Conservation (phyloP, 1,140 invertebrate species). For the Platorchestia sp. region DNA sequence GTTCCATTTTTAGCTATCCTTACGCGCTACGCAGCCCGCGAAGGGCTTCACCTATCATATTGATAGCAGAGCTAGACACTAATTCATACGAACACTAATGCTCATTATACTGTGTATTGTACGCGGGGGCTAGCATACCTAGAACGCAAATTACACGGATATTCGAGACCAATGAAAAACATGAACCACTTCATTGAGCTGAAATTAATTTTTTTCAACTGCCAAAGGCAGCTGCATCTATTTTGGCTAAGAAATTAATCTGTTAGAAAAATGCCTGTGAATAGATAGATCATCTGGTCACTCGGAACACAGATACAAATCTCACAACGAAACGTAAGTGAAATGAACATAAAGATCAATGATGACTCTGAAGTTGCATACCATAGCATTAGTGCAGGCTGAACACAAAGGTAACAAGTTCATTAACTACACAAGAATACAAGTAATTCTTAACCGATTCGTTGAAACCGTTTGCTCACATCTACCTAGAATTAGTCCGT, state of each 20-base stretch:
- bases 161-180: neutral
- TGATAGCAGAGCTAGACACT: neutral
- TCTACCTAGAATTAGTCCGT: neutral
- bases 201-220: neutral
- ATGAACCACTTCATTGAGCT: neutral
- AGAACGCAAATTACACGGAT: neutral
- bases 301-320: neutral
- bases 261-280: neutral
- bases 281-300: neutral
- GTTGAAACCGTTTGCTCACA: slow-evolving; percentile 38
- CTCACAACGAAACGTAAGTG: neutral
- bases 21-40: neutral
- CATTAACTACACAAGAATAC: neutral
- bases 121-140: neutral
- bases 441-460: slow-evolving; percentile 2
- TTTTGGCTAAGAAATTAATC: neutral
- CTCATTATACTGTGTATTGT: slow-evolving; percentile 2
- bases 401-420: neutral
- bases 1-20: neutral
- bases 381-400: slow-evolving; percentile 11
- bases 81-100: neutral
- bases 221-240: neutral
- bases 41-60: neutral
- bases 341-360: neutral
- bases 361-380: neutral